phyloP scores from a whole-genome alignment of 2,113 vertebrate genomes.

The Chamaetylas fuelleborni region DNA sequence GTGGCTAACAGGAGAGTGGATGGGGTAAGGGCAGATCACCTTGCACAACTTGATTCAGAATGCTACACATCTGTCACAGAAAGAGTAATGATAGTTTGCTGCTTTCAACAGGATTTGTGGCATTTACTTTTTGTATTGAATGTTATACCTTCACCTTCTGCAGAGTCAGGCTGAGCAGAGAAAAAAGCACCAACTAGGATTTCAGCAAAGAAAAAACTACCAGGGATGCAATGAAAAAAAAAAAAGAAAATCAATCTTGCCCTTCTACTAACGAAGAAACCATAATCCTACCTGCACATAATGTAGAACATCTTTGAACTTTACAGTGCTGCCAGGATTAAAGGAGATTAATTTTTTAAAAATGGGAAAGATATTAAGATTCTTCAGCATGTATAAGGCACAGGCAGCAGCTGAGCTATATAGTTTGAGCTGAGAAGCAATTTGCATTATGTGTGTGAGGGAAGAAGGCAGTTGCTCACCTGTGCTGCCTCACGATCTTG shows the following conservation, averaged over 20 bases:
- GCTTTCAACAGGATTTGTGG: not conserved
- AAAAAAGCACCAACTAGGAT: not conserved
- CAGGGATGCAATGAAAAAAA: not conserved
- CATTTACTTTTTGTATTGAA: conserved; percentile 52
- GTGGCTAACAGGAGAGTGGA: not conserved
- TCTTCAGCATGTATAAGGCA: conserved; percentile 7
- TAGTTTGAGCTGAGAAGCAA: conserved; percentile 22
- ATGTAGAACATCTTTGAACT: conserved; percentile 64
- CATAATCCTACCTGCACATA: conserved; percentile 65
- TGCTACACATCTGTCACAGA: not conserved
- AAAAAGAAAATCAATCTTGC: not conserved
- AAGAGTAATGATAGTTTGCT: not conserved
- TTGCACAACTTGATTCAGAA: conserved; percentile 6
- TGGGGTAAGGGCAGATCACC: not conserved
- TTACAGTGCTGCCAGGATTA: conserved; percentile 57
- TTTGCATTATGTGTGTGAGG: not conserved
- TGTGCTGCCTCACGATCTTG: not conserved
- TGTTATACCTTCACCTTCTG: conserved; percentile 15
- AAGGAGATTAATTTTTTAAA: conserved; percentile 59
- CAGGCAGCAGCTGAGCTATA: conserved; percentile 2
- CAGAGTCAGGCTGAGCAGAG: not conserved
- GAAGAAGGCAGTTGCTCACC: conserved; percentile 17
- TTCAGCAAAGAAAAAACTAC: conserved; percentile 46
- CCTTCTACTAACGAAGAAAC: conserved; percentile 30
- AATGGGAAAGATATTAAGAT: conserved; percentile 47